These are phyloP conservation scores for Pandemis heparana DNA, from an alignment of 2,888 invertebrate genomes.

Conservation along the genomic window DNA sequence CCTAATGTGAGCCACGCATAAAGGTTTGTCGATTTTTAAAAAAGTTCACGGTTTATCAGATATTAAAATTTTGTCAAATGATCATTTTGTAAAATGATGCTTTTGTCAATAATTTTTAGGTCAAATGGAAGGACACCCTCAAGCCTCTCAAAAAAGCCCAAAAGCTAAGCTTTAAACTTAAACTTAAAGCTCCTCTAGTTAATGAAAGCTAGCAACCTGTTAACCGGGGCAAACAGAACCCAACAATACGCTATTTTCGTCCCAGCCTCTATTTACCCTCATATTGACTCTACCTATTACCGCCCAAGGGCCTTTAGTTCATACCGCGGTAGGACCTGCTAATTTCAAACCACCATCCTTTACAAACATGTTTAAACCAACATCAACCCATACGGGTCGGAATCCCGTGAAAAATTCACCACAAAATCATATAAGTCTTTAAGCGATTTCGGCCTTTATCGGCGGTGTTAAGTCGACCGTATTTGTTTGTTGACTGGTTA, in stretches of 20 bases:
- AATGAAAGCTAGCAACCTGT: constrained; percentile 30
- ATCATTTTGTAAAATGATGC: too few relatives aligned
- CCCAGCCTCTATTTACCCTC: constrained; percentile 29
- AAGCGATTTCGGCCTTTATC: constrained; percentile 33
- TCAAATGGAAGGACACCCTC: too few relatives aligned
- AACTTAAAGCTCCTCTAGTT: constrained; percentile 11
- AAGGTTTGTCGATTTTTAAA: too few relatives aligned
- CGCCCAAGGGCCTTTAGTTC: constrained; percentile 36
- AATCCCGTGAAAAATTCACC: constrained; percentile 30
- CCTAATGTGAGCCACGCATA: too few relatives aligned
- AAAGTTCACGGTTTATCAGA: too few relatives aligned
- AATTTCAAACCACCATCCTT: constrained; percentile 46
- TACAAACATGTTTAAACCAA: constrained; percentile 45
- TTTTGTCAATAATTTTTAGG: too few relatives aligned
- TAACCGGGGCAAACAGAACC: constrained; percentile 40
- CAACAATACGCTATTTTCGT: constrained; percentile 43
- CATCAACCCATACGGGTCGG: constrained; percentile 44
- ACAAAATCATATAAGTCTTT: neutral
- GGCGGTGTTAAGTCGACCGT: constrained; percentile 40
- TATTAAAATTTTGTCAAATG: too few relatives aligned
- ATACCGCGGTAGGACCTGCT: constrained; percentile 48
- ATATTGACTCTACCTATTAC: constrained; percentile 45
- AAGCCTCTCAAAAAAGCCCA: neutral
- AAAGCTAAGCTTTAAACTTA: constrained; percentile 2
- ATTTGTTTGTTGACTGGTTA: constrained; percentile 44